Evolutionary conservation across 2,888 invertebrate species (phyloP).

Genomic region (Papilio protenor): DNA sequence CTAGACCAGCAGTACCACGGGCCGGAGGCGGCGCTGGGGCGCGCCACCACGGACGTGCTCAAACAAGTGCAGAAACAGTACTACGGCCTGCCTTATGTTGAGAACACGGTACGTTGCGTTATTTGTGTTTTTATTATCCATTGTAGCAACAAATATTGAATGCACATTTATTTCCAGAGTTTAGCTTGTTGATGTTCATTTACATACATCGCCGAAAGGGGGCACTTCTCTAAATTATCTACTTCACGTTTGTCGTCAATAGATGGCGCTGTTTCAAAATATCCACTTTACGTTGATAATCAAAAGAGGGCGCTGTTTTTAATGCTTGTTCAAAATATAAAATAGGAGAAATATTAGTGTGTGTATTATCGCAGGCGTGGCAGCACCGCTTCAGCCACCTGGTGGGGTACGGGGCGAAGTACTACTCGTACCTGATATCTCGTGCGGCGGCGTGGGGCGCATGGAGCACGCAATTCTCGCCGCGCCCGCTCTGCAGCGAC

Average conservation of each 20-base stretch:
- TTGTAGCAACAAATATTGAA: no score
- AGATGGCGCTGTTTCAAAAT: background rate
- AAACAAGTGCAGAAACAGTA: constrained; percentile 91
- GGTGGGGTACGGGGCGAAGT: constrained; percentile 99
- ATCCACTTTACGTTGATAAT: background rate
- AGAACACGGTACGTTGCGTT: constrained; percentile 87
- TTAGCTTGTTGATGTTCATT: no score
- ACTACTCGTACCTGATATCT: constrained; percentile 98
- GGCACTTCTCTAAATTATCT: background rate
- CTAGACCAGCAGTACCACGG: constrained; percentile 96
- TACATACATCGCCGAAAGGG: background rate
- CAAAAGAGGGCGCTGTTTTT: background rate
- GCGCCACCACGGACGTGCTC: constrained; percentile 89
- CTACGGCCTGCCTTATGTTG: constrained; percentile 93
- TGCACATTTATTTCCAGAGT: no score
- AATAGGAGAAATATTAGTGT: background rate
- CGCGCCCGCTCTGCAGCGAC: constrained; percentile 89
- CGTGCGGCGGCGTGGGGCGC: constrained; percentile 96
- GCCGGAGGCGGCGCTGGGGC: constrained; percentile 75
- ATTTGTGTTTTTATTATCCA: background rate
- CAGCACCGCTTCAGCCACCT: constrained; percentile 98
- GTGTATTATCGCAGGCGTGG: constrained; percentile 88
- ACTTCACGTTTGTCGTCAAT: background rate
- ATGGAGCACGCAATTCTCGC: constrained; percentile 94
- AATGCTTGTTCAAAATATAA: background rate